These are phyloP conservation scores for Antheraea pernyi DNA, from an alignment of 1,140 invertebrate genomes.

Conservation along the genomic window DNA sequence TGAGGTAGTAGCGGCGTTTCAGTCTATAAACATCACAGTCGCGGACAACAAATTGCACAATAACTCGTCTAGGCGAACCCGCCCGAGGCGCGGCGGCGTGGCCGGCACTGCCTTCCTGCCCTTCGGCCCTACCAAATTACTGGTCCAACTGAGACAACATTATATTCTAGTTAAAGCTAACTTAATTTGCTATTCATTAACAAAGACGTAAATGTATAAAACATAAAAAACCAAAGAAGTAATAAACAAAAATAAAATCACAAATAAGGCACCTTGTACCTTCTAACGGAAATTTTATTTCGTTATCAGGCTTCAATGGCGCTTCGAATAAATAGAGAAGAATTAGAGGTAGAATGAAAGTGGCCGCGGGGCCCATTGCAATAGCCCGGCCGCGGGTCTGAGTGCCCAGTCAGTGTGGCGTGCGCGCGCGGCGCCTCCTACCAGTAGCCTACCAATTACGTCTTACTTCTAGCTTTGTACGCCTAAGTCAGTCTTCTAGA, in stretches of 20 bases:
- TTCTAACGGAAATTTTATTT: constrained; percentile 74
- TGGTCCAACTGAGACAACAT: constrained; percentile 53
- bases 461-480: constrained; percentile 75
- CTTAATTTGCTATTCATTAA: constrained; percentile 67
- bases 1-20: constrained; percentile 77
- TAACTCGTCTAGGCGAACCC: constrained; percentile 66
- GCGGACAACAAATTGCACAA: constrained; percentile 77
- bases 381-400: constrained; percentile 77
- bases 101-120: constrained; percentile 45
- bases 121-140: constrained; percentile 51
- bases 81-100: constrained; percentile 42
- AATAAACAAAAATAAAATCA: constrained; percentile 75
- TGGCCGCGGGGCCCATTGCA: constrained; percentile 77
- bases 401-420: constrained; percentile 67
- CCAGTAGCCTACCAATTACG: constrained; percentile 65
- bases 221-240: constrained; percentile 66
- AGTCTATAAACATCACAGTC: constrained; percentile 79
- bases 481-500: constrained; percentile 76
- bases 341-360: constrained; percentile 64
- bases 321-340: constrained; percentile 74
- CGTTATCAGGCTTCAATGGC: constrained; percentile 45
- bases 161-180: constrained; percentile 72
- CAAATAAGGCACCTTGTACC: constrained; percentile 55
- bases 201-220: constrained; percentile 74
- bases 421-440: constrained; percentile 66